phyloP scores from a whole-genome alignment of 2,113 vertebrate species.

The human region GRCh38 chr7:14136501-14137000 shows the following conservation, averaged over 20 bases:
- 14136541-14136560: neutral
- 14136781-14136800: neutral
- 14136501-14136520: neutral
- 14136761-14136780: neutral
- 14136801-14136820: neutral
- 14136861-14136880: neutral
- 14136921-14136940: neutral
- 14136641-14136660: neutral
- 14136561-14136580: neutral
- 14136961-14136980: neutral
- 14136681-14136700: neutral
- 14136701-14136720: neutral
- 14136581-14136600: constrained; percentile 1
- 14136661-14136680: fast-evolving
- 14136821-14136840: neutral
- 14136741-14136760: neutral
- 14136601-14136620: neutral
- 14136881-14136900: neutral
- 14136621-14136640: neutral
- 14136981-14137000: neutral
- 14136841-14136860: neutral
- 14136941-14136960: neutral
- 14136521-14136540: neutral
- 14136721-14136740: neutral
- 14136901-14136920: neutral